A percentile compares a stretch with the other conserved stretches of the same genome.
phyloP scores from a whole-genome alignment of 92 coral and sea anemone genomes.

The Epizoanthus illoricatus region DNA sequence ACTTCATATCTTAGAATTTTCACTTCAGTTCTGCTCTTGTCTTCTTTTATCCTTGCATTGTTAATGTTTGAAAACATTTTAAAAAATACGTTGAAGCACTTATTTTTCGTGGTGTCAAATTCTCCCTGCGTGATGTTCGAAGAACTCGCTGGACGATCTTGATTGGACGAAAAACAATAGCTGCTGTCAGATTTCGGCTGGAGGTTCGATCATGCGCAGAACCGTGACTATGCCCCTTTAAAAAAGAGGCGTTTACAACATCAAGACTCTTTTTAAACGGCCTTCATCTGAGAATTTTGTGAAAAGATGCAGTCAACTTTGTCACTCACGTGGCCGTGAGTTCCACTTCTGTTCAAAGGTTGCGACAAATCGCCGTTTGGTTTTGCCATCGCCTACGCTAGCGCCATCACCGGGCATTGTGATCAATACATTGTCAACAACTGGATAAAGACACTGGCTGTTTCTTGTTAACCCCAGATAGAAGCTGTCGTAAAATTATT shows the following conservation, averaged over 20 bases:
- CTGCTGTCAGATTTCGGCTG: background rate
- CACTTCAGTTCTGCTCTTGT: constrained; percentile 9
- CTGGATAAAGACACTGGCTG: constrained; percentile 9
- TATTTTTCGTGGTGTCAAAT: constrained; percentile 12
- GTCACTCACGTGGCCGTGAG: constrained; percentile 23
- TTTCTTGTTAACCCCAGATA: background rate
- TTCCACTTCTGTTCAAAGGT: constrained; percentile 13
- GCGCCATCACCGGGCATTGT: background rate
- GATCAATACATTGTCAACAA: too few species aligned
- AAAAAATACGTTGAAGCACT: constrained; percentile 6
- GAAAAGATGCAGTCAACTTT: background rate
- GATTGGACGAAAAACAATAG: background rate
- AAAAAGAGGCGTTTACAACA: background rate
- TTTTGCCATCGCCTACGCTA: background rate
- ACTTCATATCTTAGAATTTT: constrained; percentile 5
- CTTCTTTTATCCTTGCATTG: constrained; percentile 8
- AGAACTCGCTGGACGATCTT: constrained; percentile 6
- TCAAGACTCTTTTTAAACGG: constrained; percentile 2
- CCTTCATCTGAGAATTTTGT: constrained; percentile 8
- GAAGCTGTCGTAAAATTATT: constrained; percentile 8
- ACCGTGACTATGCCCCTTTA: background rate
- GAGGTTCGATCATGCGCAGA: too few species aligned
- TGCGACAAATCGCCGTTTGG: too few species aligned
- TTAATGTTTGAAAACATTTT: constrained; percentile 13
- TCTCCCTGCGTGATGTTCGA: constrained; percentile 11